These are phyloP conservation scores for Diorhabda elongata DNA, from an alignment of 1,140 invertebrate species.

Conservation along the genomic window DNA sequence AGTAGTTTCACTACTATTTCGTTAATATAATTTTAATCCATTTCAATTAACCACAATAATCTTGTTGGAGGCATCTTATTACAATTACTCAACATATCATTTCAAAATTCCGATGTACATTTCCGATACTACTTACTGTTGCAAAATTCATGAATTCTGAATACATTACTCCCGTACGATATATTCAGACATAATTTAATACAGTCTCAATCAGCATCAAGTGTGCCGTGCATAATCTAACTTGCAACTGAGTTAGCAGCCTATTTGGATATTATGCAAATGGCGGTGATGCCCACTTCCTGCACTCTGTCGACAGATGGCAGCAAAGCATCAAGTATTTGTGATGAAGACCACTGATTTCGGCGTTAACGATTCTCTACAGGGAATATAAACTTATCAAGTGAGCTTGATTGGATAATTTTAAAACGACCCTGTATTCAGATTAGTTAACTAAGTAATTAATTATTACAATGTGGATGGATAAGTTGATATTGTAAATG, in stretches of 20 bases:
- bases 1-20: too few species aligned
- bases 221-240: slow-evolving; percentile 34
- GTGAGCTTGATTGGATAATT: too few species aligned
- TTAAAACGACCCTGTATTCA: too few species aligned
- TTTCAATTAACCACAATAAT: too few species aligned
- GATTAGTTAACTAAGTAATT: too few species aligned
- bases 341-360: neutral
- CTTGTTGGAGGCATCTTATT: too few species aligned
- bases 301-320: slow-evolving; percentile 29
- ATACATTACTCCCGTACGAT: slow-evolving; percentile 12
- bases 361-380: neutral
- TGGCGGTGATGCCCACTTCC: slow-evolving; percentile 10
- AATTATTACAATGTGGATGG: too few species aligned
- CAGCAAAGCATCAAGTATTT: slow-evolving; percentile 19
- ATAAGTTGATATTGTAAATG: too few species aligned
- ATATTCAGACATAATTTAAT: slow-evolving; percentile 37
- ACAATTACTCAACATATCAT: too few species aligned
- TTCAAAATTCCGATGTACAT: neutral
- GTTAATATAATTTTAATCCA: too few species aligned
- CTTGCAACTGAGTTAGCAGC: slow-evolving; percentile 33
- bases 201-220: slow-evolving; percentile 38
- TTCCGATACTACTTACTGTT: neutral
- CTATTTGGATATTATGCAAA: slow-evolving; percentile 40
- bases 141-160: neutral
- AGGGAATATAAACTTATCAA: too few species aligned